Base-by-base conservation (phyloP, 1,140 invertebrate genomes). In the Brachionus rubens region DNA sequence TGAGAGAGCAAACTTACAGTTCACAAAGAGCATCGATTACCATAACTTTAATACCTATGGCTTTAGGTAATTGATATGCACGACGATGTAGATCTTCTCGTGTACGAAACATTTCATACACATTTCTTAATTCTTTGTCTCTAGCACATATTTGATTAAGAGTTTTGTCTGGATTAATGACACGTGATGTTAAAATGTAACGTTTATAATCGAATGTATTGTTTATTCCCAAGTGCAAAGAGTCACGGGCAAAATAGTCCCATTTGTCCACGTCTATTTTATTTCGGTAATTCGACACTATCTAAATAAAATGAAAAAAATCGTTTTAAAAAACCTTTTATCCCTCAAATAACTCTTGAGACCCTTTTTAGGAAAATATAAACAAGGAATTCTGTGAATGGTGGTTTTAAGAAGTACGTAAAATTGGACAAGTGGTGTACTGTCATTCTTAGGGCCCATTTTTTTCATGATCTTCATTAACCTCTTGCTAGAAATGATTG, bases 211-310 rank as follows among this genome's bases (percentile, higher is more conserved):
- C 86, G 82, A 88, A 87, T 26, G 79, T 80, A 50, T 81, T 83
- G 21, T 79, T 80, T 1, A 88, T 79, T 9, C 87, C 87, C 3
- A 88, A 78, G 75, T 83, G 81, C 40, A 84, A 81, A 28, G 83
- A 86, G 80, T 91, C 90, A 62, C 90, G 82, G 12, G 87, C 81
- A 50, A 90, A 84, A 78, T 91, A 91, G 79, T 91, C 90, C 86
- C 87, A 90, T 81, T 90, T 90, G 80, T 91, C 90, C 3, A 91
- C 90, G 83, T 91, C 90, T 30, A 90, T 85, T 19, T 87, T 87
- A 78, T 86, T 89, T 14, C 83, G 80, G 67, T 87, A 86, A 80
- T 91, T 90, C 26, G 86, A 84, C 0, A 91, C 87, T 78, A 91
- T 88, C 88, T 89, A 79, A 2, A 5, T 5, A 36, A 36, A 36